A percentile compares a stretch with the other conserved stretches of the same genome.
These are phyloP conservation scores for Cyprinus carpio DNA, from an alignment of 2,113 vertebrate species.

Conservation along the genomic window DNA sequence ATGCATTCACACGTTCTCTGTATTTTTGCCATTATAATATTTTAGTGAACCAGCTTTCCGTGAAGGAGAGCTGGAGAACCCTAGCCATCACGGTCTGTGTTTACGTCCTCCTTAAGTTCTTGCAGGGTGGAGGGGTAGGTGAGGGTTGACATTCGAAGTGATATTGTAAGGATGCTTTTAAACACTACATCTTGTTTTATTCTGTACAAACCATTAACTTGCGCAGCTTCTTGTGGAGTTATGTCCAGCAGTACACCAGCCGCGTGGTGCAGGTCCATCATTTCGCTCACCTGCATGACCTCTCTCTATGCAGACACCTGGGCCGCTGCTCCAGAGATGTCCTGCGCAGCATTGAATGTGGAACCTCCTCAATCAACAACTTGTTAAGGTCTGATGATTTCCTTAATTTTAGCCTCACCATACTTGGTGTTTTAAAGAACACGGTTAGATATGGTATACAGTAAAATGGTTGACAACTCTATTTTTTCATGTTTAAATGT, in stretches of 20 bases:
- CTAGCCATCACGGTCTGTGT: constrained; percentile 79
- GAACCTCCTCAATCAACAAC: constrained; percentile 86
- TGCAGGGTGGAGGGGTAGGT: constrained; percentile 90
- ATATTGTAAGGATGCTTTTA: not conserved
- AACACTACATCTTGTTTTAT: not conserved
- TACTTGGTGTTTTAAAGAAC: not conserved
- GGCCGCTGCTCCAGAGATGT: constrained; percentile 85
- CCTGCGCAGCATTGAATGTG: constrained; percentile 86
- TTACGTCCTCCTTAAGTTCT: constrained; percentile 86
- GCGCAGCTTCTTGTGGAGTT: constrained; percentile 88
- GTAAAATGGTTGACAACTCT: not conserved
- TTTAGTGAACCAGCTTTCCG: constrained; percentile 84
- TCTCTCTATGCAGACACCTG: constrained; percentile 89
- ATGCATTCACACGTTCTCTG: not conserved
- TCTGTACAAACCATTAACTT: constrained; percentile 49
- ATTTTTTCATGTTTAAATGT: not conserved
- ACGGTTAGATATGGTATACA: not conserved
- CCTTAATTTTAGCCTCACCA: not conserved
- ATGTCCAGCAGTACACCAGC: constrained; percentile 88
- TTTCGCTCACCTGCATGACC: constrained; percentile 83
- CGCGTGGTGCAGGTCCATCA: constrained; percentile 82
- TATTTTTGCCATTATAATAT: not conserved
- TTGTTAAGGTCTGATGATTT: constrained; percentile 78
- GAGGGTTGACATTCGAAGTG: constrained; percentile 39
- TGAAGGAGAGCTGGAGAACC: constrained; percentile 74